A percentile compares a stretch with the other conserved stretches of the same genome.
Evolutionary conservation across 2,797 vertebrate genomes (phyloP).

Genomic region (Anguilla obscura): DNA sequence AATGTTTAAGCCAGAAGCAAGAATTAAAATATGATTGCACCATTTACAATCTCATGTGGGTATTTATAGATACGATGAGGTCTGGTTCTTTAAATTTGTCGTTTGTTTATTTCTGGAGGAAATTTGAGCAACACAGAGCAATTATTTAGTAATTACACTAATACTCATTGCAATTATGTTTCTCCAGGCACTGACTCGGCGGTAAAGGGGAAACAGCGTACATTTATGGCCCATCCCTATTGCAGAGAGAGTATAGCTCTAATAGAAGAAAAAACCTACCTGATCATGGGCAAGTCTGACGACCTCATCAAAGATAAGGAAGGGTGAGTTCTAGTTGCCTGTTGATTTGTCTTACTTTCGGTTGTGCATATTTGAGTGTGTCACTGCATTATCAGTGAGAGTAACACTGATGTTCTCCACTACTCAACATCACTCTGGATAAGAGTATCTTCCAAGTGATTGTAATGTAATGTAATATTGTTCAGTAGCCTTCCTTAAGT

Average conservation of each 20-base stretch:
- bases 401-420: not conserved
- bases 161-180: not conserved
- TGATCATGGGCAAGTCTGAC: slow-evolving; percentile 68
- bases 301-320: slow-evolving; percentile 45
- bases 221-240: slow-evolving; percentile 60
- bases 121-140: not conserved
- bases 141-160: not conserved
- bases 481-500: not conserved
- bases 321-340: slow-evolving; percentile 29
- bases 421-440: too few relatives aligned
- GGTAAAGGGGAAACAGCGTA: slow-evolving; percentile 46
- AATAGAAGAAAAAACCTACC: slow-evolving; percentile 52
- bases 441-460: too few relatives aligned
- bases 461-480: not conserved
- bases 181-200: slow-evolving; percentile 58
- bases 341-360: not conserved
- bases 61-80: not conserved
- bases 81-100: not conserved
- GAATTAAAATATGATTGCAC: not conserved
- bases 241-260: slow-evolving; percentile 62
- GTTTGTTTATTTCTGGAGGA: not conserved
- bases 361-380: not conserved
- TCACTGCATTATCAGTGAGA: not conserved
- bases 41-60: not conserved
- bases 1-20: not conserved